Conservation (phyloP, 2,888 invertebrate genomes). For the Fissipunctia ypsillon region DNA sequence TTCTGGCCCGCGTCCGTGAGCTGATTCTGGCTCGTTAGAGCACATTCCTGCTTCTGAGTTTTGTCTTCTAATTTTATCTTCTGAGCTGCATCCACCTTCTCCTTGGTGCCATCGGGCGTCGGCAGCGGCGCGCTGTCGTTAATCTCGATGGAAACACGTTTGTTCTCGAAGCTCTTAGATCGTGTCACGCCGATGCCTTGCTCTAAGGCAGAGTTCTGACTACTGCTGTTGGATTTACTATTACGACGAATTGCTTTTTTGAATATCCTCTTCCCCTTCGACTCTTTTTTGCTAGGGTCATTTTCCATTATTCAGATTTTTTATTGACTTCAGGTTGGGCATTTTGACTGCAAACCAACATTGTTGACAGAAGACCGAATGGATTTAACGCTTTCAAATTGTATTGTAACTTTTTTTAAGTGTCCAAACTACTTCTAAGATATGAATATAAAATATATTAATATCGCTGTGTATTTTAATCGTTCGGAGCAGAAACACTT, state of each 20-base stretch:
- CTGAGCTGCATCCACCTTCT: constrained; percentile 68
- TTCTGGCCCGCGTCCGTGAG: constrained; percentile 62
- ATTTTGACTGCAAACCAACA: constrained; percentile 82
- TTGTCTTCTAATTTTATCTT: constrained; percentile 71
- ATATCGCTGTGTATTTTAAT: constrained; percentile 48
- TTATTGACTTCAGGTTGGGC: constrained; percentile 75
- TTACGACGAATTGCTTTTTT: constrained; percentile 85
- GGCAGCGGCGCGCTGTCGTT: constrained; percentile 80
- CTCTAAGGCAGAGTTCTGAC: constrained; percentile 77
- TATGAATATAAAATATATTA: constrained; percentile 40
- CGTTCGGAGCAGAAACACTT: constrained; percentile 67
- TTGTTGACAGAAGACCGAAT: constrained; percentile 45
- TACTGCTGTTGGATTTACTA: constrained; percentile 82
- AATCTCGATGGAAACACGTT: constrained; percentile 74
- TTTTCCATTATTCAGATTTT: constrained; percentile 87
- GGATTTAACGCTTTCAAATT: constrained; percentile 25
- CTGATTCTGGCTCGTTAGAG: constrained; percentile 43
- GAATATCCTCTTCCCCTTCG: constrained; percentile 86
- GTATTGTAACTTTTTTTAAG: constrained; percentile 28
- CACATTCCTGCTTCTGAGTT: constrained; percentile 54
- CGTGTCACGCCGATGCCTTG: constrained; percentile 75
- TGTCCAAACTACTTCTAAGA: constrained; percentile 20
- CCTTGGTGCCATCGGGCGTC: constrained; percentile 78
- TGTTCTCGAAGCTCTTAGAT: constrained; percentile 83
- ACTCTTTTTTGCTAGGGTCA: constrained; percentile 88